Evolutionary conservation across 2,113 vertebrate species (phyloP).

Genomic region (Cygnus buccinator): DNA sequence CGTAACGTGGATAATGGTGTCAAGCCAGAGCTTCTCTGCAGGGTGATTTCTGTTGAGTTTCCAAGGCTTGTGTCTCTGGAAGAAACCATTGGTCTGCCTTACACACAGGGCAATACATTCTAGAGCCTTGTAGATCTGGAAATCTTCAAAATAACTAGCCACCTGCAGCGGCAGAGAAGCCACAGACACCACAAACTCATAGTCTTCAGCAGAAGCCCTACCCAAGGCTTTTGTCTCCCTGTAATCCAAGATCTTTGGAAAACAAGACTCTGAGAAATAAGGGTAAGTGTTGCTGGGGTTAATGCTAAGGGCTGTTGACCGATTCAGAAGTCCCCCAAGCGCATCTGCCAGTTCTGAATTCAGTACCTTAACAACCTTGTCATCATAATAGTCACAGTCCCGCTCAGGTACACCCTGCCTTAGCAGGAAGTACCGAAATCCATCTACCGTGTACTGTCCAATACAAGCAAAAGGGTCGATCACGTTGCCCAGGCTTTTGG

Average conservation of each 20-base stretch:
- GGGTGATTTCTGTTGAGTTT: conserved; percentile 78
- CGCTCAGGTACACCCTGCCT: conserved; percentile 90
- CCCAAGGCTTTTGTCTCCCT: not conserved
- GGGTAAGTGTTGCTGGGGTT: conserved; percentile 89
- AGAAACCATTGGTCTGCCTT: conserved; percentile 88
- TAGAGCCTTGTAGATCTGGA: conserved; percentile 90
- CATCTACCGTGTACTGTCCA: conserved; percentile 83
- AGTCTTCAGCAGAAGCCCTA: conserved; percentile 80
- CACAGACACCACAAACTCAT: conserved; percentile 81
- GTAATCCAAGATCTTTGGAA: conserved; percentile 62
- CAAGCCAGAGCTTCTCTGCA: conserved; percentile 80
- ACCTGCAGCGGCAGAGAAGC: conserved; percentile 79
- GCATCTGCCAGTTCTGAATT: conserved; percentile 91
- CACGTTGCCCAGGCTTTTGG: conserved; percentile 94
- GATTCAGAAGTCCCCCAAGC: conserved; percentile 92
- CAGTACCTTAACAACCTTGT: conserved; percentile 87
- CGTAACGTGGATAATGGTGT: conserved; percentile 87
- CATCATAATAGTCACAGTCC: conserved; percentile 90
- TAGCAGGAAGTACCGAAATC: conserved; percentile 93
- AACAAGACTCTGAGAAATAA: conserved; percentile 78
- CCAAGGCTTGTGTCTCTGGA: conserved; percentile 93
- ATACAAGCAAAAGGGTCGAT: conserved; percentile 83
- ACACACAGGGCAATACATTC: conserved; percentile 86
- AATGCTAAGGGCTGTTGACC: conserved; percentile 86
- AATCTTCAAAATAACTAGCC: conserved; percentile 76